Conservation (phyloP, 2,113 vertebrate genomes). For the Corythornis cristatus region DNA sequence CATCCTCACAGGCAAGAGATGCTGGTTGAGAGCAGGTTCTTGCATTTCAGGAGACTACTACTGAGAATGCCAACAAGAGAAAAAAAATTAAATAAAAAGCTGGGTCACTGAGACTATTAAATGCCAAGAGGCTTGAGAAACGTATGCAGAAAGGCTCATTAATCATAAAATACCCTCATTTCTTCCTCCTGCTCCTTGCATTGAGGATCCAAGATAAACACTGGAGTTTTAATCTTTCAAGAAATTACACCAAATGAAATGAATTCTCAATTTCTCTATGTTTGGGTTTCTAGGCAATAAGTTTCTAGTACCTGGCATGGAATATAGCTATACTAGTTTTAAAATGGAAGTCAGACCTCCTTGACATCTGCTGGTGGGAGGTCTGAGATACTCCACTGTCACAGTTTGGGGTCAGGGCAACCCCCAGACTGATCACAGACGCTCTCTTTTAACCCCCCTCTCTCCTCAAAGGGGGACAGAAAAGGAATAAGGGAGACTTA, state of each 20-base stretch:
- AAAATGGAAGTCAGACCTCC: conserved; percentile 58
- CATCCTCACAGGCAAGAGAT: not conserved
- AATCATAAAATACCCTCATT: conserved; percentile 5
- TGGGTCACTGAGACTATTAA: conserved; percentile 19
- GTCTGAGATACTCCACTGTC: not conserved
- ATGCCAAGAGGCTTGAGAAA: conserved; percentile 9
- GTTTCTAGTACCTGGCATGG: not conserved
- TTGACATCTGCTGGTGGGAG: conserved; percentile 16
- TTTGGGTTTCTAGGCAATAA: conserved; percentile 59
- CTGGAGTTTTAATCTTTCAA: conserved; percentile 40
- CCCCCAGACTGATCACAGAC: too few relatives aligned
- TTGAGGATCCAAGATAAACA: conserved; percentile 48
- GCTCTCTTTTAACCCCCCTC: too few relatives aligned
- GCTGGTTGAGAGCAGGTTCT: not conserved
- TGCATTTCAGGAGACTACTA: not conserved
- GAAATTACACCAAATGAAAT: not conserved
- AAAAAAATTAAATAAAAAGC: conserved; percentile 32
- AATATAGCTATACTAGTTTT: not conserved
- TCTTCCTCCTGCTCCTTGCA: not conserved
- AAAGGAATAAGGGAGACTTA: too few relatives aligned
- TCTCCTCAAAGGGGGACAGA: too few relatives aligned
- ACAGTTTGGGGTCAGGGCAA: too few relatives aligned
- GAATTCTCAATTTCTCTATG: conserved; percentile 37
- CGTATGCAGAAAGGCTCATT: conserved; percentile 17
- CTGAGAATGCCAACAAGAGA: conserved; percentile 8